Evolutionary conservation across 2,797 vertebrate species (phyloP), one percentile per base, ranked within the genome.

Genomic region (Rhinella marina): DNA sequence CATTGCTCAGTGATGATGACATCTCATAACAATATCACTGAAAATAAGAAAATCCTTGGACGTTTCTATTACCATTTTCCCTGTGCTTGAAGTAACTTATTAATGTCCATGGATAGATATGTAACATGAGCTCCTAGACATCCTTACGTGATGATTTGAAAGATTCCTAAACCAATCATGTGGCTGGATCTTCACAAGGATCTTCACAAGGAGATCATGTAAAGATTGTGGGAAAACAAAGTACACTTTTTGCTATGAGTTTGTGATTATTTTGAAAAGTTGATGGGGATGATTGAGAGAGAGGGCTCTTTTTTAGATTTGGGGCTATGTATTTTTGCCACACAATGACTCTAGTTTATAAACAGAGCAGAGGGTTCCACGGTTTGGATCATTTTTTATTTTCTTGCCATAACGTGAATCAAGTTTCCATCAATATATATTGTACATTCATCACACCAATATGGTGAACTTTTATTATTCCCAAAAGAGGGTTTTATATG

Each of bases 191-290:
- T n/a, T n/a, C n/a, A n/a, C 64, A 48, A 52, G 78, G 83, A 85
- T 88, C 66, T 57, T 72, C 50, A 25, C 61, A 32, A 68, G 81
- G 80, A 83, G 62, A 70, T 54, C 61, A 79, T 82, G 27, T 29
- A 79, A 83, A 81, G 66, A 64, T 83, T 57, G 27, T 78, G 64
- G 50, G 76, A 85, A 41, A 80, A 76, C 66, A 66, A 80, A 50
- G 88, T 89, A 85, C 84, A 84, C 88, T 86, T 89, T 89, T 89
- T 89, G 88, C 85, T 86, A 89, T 83, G 81, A 80, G 88, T 89
- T 89, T 89, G 85, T 89, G 87, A 72, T 89, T 86, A 56, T 77
- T 86, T 87, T 87, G 21, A 84, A 79, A 86, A 64, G 75, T 86
- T 83, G 73, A 89, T 79, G 52, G n/a, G 25, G 70, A 82, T 89